These are phyloP conservation scores for Archips crataeganus DNA, from an alignment of 2,888 invertebrate genomes.

Conservation along the genomic window DNA sequence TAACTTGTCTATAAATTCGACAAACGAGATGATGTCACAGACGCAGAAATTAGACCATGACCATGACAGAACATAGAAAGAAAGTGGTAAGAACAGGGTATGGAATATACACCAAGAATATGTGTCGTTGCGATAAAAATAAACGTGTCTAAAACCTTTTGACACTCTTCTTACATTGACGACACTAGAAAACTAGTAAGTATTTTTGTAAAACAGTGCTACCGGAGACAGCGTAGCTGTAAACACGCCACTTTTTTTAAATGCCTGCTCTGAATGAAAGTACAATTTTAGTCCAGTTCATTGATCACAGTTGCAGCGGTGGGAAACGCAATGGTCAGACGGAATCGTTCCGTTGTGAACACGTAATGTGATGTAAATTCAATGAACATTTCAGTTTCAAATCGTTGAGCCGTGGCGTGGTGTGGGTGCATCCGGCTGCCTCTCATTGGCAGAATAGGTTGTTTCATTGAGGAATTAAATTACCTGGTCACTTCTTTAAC, in stretches of 20 bases:
- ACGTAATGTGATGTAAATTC: conserved; percentile 50
- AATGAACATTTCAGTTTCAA: conserved; percentile 57
- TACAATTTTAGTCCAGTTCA: conserved; percentile 40
- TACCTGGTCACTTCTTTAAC: not conserved
- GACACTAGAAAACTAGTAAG: conserved; percentile 3
- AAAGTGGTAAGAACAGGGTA: too few species aligned
- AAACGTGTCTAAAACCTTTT: too few species aligned
- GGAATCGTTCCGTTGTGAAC: conserved; percentile 38
- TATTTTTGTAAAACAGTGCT: not conserved
- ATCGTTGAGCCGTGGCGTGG: conserved; percentile 57
- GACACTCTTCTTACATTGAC: too few species aligned
- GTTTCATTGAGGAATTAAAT: not conserved
- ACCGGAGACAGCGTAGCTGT: conserved; percentile 3
- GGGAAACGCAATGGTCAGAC: conserved; percentile 37
- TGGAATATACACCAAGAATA: too few species aligned
- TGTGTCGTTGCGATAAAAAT: too few species aligned
- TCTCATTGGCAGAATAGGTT: conserved; percentile 3
- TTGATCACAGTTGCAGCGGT: conserved; percentile 37
- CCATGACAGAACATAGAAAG: too few species aligned
- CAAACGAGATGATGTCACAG: too few species aligned
- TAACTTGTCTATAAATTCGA: too few species aligned
- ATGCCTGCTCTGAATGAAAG: conserved; percentile 34
- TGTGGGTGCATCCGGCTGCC: conserved; percentile 7
- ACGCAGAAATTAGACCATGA: too few species aligned
- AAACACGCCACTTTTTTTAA: conserved; percentile 29